A percentile compares a stretch with the other conserved stretches of the same genome.
phyloP scores from a whole-genome alignment of 2,113 vertebrate species.

The Xenotilapia caudafasciata region DNA sequence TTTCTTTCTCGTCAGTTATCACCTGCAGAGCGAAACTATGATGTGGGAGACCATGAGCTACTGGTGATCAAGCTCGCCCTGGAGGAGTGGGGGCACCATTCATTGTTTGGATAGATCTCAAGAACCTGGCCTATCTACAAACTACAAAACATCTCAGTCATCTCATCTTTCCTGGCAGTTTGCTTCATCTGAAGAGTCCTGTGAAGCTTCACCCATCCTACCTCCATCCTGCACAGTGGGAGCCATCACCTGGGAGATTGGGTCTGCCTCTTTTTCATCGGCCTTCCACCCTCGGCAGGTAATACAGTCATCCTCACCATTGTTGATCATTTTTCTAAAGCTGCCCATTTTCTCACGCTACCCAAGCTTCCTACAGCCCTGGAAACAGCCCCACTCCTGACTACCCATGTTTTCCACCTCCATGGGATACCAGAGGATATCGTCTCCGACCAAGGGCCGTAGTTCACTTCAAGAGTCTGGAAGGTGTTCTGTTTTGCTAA shows the following conservation, averaged over 20 bases:
- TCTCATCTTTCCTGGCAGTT: not conserved
- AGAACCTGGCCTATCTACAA: not conserved
- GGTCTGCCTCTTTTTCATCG: not conserved
- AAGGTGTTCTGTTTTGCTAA: not conserved
- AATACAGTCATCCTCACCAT: not conserved
- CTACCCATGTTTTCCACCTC: not conserved
- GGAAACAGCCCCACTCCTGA: not conserved
- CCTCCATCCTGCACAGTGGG: not conserved
- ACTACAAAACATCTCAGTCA: not conserved
- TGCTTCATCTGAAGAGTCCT: not conserved
- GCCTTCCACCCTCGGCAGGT: not conserved
- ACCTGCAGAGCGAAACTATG: not conserved
- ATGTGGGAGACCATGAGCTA: not conserved
- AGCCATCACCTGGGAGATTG: not conserved
- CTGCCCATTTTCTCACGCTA: not conserved
- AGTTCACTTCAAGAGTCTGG: not conserved
- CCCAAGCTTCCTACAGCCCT: not conserved
- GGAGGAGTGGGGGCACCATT: not conserved
- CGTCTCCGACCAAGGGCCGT: not conserved
- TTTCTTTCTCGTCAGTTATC: not conserved
- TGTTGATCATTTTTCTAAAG: not conserved
- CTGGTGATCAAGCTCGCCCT: not conserved
- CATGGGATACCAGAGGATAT: not conserved
- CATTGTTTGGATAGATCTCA: not conserved
- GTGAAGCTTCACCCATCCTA: not conserved